phyloP scores from a whole-genome alignment of 2,113 vertebrate species.

The Rhodinocichla rosea region DNA sequence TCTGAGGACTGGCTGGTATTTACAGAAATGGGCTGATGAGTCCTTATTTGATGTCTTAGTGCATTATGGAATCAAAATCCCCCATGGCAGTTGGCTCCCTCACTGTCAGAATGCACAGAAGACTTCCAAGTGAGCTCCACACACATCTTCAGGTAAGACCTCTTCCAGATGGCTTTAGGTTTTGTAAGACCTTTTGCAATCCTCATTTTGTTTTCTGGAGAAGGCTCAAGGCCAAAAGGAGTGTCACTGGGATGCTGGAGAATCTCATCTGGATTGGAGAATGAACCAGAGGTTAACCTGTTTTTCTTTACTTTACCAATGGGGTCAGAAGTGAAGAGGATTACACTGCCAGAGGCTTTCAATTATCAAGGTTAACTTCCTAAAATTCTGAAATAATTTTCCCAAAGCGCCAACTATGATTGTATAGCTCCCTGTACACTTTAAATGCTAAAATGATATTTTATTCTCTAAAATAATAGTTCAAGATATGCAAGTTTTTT shows the following conservation, averaged over 20 bases:
- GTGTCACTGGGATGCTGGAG: background rate
- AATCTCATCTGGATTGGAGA: background rate
- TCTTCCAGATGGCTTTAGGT: background rate
- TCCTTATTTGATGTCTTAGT: background rate
- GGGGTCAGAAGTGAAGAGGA: background rate
- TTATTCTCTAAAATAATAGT: background rate
- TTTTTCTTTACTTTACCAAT: background rate
- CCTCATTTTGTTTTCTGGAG: background rate
- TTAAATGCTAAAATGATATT: background rate
- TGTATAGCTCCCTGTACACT: background rate
- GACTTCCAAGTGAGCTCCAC: background rate
- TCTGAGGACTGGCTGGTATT: background rate
- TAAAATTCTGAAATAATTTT: background rate
- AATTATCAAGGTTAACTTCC: background rate
- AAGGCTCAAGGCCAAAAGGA: background rate
- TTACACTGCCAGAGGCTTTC: background rate
- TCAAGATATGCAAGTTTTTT: background rate
- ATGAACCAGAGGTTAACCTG: background rate
- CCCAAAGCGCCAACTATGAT: background rate
- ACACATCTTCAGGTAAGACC: background rate
- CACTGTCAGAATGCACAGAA: background rate
- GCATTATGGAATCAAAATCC: background rate
- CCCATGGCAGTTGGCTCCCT: background rate
- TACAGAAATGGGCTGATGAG: background rate
- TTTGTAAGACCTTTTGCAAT: background rate